phyloP scores from a whole-genome alignment of 2,113 vertebrate species.

The Anarhynchus alexandrinus region DNA sequence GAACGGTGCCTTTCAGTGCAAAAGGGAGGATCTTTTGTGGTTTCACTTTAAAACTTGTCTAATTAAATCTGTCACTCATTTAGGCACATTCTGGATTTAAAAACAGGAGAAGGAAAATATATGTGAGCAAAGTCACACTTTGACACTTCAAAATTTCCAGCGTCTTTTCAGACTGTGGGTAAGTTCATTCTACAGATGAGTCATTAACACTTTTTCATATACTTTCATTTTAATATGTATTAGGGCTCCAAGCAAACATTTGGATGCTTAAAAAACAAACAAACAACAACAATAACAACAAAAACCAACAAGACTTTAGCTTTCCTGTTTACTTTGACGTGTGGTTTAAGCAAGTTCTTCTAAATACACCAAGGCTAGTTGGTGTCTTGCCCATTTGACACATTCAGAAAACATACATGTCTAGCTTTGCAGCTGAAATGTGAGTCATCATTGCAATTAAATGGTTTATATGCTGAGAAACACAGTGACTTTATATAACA shows the following conservation, averaged over 20 bases:
- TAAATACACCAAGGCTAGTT: background rate
- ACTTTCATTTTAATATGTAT: background rate
- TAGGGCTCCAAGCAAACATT: background rate
- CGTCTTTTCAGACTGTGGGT: background rate
- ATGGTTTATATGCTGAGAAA: background rate
- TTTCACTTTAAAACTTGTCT: background rate
- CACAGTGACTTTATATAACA: background rate
- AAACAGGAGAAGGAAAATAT: background rate
- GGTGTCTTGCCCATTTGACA: conserved; percentile 39
- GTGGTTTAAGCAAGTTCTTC: conserved; percentile 10
- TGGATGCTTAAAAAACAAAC: background rate
- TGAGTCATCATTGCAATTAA: conserved; percentile 30
- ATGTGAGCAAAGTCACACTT: background rate
- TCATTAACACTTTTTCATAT: background rate
- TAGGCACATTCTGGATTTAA: background rate
- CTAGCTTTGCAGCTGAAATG: conserved; percentile 36
- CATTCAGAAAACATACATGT: conserved; percentile 4
- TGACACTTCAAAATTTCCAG: background rate
- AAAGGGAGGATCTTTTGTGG: background rate
- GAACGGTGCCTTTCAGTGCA: background rate
- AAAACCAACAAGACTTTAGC: background rate
- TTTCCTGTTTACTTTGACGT: conserved; percentile 28
- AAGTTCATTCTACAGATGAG: background rate
- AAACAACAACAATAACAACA: background rate
- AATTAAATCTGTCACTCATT: background rate